phyloP scores from a whole-genome alignment of 2,797 vertebrate genomes.

The Lutjanus campechanus region DNA sequence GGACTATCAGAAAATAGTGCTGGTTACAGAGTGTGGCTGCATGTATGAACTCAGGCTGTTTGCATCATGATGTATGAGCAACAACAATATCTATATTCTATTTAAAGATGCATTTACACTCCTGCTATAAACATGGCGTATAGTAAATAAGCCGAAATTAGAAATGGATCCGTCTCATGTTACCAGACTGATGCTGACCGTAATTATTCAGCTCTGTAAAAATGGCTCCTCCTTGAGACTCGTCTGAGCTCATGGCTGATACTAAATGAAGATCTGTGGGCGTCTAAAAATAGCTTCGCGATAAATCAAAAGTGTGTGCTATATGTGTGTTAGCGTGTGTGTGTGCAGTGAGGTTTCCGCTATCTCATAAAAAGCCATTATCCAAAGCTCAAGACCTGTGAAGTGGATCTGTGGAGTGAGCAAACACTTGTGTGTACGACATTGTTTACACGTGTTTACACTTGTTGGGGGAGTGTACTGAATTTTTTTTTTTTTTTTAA shows the following conservation, averaged over 20 bases:
- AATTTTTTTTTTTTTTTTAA: not conserved
- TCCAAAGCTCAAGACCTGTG: conserved; percentile 32
- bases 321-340: conserved; percentile 22
- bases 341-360: conserved; percentile 11
- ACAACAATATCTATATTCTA: conserved; percentile 22
- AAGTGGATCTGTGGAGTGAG: conserved; percentile 6
- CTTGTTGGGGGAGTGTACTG: not conserved
- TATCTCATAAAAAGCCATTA: conserved; percentile 40
- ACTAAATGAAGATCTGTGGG: conserved; percentile 69
- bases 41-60: conserved; percentile 24
- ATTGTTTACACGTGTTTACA: not conserved
- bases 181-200: conserved; percentile 28
- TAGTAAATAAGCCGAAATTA: conserved; percentile 58
- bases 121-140: conserved; percentile 1
- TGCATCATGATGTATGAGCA: conserved; percentile 25
- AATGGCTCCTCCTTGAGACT: conserved; percentile 55
- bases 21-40: conserved; percentile 19
- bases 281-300: conserved; percentile 75
- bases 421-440: not conserved
- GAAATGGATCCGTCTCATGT: conserved; percentile 42
- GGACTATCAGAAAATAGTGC: conserved; percentile 36
- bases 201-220: conserved; percentile 57
- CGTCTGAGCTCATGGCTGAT: conserved; percentile 53
- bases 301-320: conserved; percentile 65
- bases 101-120: conserved; percentile 33